Evolutionary conservation across 2,888 invertebrate genomes (phyloP).

Genomic region (Melangyna quadrimaculata): DNA sequence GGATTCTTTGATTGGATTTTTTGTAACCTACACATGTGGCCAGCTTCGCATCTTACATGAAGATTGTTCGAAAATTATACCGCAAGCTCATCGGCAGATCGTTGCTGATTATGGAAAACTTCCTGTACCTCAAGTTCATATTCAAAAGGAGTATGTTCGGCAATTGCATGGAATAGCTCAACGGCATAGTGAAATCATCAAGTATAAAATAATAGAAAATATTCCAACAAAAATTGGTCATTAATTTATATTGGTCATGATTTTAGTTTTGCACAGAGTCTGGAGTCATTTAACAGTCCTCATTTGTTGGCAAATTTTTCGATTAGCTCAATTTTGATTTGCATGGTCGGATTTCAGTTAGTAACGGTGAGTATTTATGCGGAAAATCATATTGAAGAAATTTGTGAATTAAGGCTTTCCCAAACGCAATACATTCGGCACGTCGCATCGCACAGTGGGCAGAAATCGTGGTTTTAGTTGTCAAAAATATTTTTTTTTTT

Average conservation of each 20-base stretch:
- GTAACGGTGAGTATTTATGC: conserved; percentile 75
- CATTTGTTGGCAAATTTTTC: conserved; percentile 78
- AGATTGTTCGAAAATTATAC: conserved; percentile 75
- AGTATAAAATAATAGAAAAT: conserved; percentile 73
- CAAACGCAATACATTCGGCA: no score
- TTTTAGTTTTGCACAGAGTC: conserved; percentile 76
- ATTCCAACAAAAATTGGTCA: background rate
- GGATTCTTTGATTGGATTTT: conserved; percentile 80
- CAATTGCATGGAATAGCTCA: conserved; percentile 74
- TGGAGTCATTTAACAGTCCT: conserved; percentile 79
- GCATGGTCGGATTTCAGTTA: conserved; percentile 80
- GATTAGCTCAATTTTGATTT: conserved; percentile 79
- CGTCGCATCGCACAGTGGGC: no score
- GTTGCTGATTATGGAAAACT: conserved; percentile 36
- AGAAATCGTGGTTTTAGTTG: no score
- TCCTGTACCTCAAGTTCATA: conserved; percentile 20
- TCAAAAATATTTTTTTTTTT: no score
- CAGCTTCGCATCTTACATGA: conserved; percentile 78
- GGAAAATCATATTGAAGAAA: background rate
- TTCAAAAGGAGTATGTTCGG: conserved; percentile 70
- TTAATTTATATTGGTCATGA: background rate
- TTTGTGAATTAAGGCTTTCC: no score
- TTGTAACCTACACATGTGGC: conserved; percentile 79
- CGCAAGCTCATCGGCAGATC: conserved; percentile 66
- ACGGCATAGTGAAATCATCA: conserved; percentile 77